Evolutionary conservation across 2,888 invertebrate species (phyloP), one percentile per base, ranked within the genome.

Genomic region (Spicauda simplicius): DNA sequence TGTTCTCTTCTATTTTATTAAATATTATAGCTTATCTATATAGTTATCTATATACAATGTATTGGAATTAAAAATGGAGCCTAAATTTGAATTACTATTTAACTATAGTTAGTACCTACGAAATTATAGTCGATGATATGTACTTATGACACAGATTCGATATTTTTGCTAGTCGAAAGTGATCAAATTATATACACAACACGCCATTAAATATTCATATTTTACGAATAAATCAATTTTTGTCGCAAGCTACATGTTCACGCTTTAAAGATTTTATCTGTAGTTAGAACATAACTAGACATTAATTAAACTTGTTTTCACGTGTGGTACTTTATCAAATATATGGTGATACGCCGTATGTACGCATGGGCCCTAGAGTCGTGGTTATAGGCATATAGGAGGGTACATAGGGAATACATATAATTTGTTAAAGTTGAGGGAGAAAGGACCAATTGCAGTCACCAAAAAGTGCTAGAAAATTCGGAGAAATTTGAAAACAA

Each of bases 91-190:
- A 48, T 68, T 50, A 52, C 48, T 50, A 54, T 62, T 55, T 52
- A 37, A 53, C 18, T 52, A 41, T 53, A 63, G 57, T 62, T 62
- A 33, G 33, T 33, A 59, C 65, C 58, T 59, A 65, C 33, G 52
- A 65, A 59, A 54, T 57, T 57, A 57, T 61, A 58, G 45, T 69
- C 59, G 55, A 41, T 41, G n/a, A 37, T 68, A 74, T 64, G 70
- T 77, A 78, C 72, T 75, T 76, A 74, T 71, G 69, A 70, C 69
- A 70, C 69, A 75, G 67, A 78, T 67, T 70, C 72, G 73, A 77
- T 80, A 79, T 78, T 79, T 79, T 77, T 78, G 77, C 78, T 76
- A 76, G 76, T 75, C 74, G 66, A 71, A 59, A 70, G 52, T 64
- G 30, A 54, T 63, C 66, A 56, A 25, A 64, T 50, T 30, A 69